These are phyloP conservation scores for Coboldia fuscipes DNA, from an alignment of 1,140 invertebrate species.

Conservation along the genomic window DNA sequence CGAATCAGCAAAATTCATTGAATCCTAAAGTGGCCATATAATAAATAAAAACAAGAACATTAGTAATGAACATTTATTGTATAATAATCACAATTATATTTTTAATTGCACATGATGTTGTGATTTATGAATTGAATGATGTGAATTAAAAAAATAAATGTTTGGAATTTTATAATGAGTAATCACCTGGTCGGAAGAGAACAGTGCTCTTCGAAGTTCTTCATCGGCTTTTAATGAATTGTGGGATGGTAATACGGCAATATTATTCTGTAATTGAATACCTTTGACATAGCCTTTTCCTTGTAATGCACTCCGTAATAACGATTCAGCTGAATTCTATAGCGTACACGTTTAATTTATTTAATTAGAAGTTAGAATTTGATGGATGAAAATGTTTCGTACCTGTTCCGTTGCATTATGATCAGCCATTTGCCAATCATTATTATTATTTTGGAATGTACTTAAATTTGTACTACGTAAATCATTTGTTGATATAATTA, in stretches of 20 bases:
- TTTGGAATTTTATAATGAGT: no score
- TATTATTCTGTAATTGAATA: slow-evolving; percentile 30
- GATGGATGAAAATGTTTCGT: not conserved
- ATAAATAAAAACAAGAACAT: not conserved
- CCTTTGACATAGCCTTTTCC: slow-evolving; percentile 33
- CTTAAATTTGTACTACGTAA: slow-evolving; percentile 13
- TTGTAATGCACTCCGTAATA: slow-evolving; percentile 58
- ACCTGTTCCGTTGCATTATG: slow-evolving; percentile 36
- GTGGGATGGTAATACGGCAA: slow-evolving; percentile 12
- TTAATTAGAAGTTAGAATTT: not conserved
- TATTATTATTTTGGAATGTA: slow-evolving; percentile 49
- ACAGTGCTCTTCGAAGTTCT: slow-evolving; percentile 23
- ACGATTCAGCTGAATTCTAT: slow-evolving; percentile 38
- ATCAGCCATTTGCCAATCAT: slow-evolving; percentile 55
- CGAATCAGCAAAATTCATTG: slow-evolving; percentile 17
- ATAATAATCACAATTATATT: not conserved
- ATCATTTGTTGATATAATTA: slow-evolving; percentile 8
- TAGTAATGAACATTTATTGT: not conserved
- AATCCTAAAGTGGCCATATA: slow-evolving; percentile 7
- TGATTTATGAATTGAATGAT: not conserved
- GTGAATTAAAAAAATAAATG: not conserved
- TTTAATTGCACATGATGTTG: not conserved
- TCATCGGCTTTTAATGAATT: slow-evolving; percentile 23
- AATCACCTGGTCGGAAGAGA: slow-evolving; percentile 14
- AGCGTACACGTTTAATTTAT: slow-evolving; percentile 5